Evolutionary conservation across 2,888 invertebrate genomes (phyloP).

Genomic region (Andrena flavipes): DNA sequence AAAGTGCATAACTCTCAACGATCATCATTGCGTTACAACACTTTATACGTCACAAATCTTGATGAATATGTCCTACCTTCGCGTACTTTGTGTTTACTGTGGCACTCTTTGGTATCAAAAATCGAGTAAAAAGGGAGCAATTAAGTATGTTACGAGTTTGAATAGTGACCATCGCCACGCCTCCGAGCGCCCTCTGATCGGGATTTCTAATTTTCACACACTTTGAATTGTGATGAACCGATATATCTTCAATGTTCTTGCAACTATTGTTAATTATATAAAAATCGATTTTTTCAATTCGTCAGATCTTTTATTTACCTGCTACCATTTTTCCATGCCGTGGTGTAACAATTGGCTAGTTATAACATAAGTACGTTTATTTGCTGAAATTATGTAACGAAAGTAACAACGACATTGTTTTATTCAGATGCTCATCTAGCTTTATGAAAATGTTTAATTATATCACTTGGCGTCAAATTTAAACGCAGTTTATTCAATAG

Average conservation of each 20-base stretch:
- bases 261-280: too few species aligned
- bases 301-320: too few species aligned
- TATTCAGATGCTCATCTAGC: too few species aligned
- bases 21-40: not conserved
- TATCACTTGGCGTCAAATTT: too few species aligned
- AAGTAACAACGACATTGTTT: too few species aligned
- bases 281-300: too few species aligned
- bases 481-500: too few species aligned
- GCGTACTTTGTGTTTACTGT: not conserved
- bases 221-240: not conserved
- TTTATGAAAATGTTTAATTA: too few species aligned
- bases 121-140: not conserved
- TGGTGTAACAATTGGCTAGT: too few species aligned
- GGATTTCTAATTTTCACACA: slow-evolving; percentile 8
- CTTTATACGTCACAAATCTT: not conserved
- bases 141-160: not conserved
- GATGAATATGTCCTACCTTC: not conserved
- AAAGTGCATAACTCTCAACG: not conserved
- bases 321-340: too few species aligned
- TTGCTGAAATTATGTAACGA: too few species aligned
- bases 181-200: not conserved
- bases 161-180: not conserved
- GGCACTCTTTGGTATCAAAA: not conserved
- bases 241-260: not conserved
- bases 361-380: too few species aligned